phyloP scores from a whole-genome alignment of 1,140 invertebrate genomes.

The Nixonia krombeini region DNA sequence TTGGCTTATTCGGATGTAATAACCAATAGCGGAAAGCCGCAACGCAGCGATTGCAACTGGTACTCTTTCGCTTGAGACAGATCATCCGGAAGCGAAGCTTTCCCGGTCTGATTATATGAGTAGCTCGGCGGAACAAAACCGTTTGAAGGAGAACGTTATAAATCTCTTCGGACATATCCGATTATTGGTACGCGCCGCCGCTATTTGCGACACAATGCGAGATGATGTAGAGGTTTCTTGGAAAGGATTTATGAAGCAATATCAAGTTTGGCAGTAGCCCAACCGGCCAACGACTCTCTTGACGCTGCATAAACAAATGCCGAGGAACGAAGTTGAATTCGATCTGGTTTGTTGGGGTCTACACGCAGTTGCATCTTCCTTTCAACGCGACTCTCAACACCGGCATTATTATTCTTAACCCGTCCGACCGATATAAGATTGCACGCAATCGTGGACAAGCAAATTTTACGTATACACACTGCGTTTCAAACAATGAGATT shows the following conservation, averaged over 20 bases:
- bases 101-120: slow-evolving; percentile 34
- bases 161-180: slow-evolving; percentile 45
- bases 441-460: slow-evolving; percentile 1
- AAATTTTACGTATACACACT: slow-evolving; percentile 7
- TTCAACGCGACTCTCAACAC: slow-evolving; percentile 9
- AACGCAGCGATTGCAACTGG: slow-evolving; percentile 25
- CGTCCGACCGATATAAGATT: slow-evolving; percentile 20
- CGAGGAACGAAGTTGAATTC: neutral
- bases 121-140: neutral
- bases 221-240: slow-evolving; percentile 60
- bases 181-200: slow-evolving; percentile 47
- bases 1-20: slow-evolving; percentile 18
- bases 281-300: slow-evolving; percentile 49
- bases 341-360: slow-evolving; percentile 6
- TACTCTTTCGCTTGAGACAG: slow-evolving; percentile 1
- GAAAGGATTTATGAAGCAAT: slow-evolving; percentile 65
- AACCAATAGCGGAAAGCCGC: neutral
- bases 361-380: slow-evolving; percentile 5
- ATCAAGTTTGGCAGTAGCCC: slow-evolving; percentile 60
- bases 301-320: slow-evolving; percentile 55
- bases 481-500: slow-evolving; percentile 13
- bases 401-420: slow-evolving; percentile 37
- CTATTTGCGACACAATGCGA: slow-evolving; percentile 59
- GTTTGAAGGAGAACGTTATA: slow-evolving; percentile 24
- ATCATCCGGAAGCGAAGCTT: neutral